Conservation (phyloP, 2,888 invertebrate species). For the Lycocerus yunnanus region DNA sequence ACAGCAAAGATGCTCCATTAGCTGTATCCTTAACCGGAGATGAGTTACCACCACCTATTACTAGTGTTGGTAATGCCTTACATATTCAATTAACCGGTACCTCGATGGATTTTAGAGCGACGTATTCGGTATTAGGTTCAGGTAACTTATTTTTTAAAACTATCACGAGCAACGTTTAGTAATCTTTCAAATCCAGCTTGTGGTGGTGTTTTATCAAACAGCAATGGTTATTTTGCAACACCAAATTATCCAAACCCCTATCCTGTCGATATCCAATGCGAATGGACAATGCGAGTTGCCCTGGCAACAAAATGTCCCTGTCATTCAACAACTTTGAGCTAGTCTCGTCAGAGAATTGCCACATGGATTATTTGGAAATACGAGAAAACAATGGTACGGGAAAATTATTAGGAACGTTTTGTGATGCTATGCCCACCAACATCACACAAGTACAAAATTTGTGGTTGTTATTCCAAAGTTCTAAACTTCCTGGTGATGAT, state of each 20-base stretch:
- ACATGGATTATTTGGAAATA: constrained; percentile 85
- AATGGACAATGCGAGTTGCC: constrained; percentile 74
- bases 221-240: constrained; percentile 67
- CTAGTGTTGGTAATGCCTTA: constrained; percentile 69
- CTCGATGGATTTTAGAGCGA: constrained; percentile 57
- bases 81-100: constrained; percentile 47
- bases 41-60: constrained; percentile 67
- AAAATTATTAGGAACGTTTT: constrained; percentile 72
- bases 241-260: constrained; percentile 76
- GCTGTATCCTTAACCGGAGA: constrained; percentile 69
- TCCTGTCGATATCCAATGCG: constrained; percentile 71
- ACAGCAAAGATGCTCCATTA: constrained; percentile 65
- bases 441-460: constrained; percentile 63
- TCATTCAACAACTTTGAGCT: constrained; percentile 72
- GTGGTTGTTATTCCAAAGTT: constrained; percentile 80
- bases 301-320: constrained; percentile 58
- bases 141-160: constrained; percentile 50
- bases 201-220: constrained; percentile 66
- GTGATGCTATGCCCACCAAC: constrained; percentile 70
- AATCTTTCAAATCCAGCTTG: constrained; percentile 60
- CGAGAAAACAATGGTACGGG: constrained; percentile 70
- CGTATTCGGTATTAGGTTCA: constrained; percentile 62
- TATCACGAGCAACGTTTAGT: too few relatives aligned
- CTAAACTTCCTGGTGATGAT: constrained; percentile 47
- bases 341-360: constrained; percentile 74